Evolutionary conservation across 2,888 invertebrate species (phyloP).

Genomic region (Maniola hyperantus): DNA sequence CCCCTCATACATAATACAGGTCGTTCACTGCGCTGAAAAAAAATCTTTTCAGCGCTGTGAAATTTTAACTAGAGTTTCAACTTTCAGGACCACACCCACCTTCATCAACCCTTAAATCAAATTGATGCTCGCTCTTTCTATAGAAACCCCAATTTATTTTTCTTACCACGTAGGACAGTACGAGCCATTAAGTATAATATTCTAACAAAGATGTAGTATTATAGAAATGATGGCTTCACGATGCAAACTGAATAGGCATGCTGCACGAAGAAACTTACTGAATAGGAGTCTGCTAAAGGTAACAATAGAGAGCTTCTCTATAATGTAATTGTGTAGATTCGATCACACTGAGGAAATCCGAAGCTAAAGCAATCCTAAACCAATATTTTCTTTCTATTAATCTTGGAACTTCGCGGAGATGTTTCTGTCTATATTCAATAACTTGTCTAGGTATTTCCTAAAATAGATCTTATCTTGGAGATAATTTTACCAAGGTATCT

Average conservation of each 20-base stretch:
- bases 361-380: conserved; percentile 21
- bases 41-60: no score
- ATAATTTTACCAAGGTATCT: neutral
- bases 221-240: conserved; percentile 3
- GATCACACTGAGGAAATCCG: conserved; percentile 25
- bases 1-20: no score
- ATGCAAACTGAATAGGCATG: conserved; percentile 1
- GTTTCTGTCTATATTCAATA: neutral
- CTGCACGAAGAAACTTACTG: conserved; percentile 15
- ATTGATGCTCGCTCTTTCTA: no score
- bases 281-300: conserved; percentile 29
- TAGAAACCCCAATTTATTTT: no score
- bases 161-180: no score
- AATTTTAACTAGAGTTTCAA: no score
- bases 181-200: neutral
- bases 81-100: no score
- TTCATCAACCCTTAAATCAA: no score
- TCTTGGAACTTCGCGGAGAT: conserved; percentile 5
- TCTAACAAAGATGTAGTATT: neutral
- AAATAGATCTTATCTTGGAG: neutral
- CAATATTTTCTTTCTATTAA: conserved; percentile 21
- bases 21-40: no score
- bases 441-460: neutral
- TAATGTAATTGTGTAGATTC: conserved; percentile 34
- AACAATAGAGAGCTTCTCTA: conserved; percentile 27